Evolutionary conservation across 2,888 invertebrate species (phyloP), one percentile per base, ranked within the genome.

Genomic region (Euplexia lucipara): DNA sequence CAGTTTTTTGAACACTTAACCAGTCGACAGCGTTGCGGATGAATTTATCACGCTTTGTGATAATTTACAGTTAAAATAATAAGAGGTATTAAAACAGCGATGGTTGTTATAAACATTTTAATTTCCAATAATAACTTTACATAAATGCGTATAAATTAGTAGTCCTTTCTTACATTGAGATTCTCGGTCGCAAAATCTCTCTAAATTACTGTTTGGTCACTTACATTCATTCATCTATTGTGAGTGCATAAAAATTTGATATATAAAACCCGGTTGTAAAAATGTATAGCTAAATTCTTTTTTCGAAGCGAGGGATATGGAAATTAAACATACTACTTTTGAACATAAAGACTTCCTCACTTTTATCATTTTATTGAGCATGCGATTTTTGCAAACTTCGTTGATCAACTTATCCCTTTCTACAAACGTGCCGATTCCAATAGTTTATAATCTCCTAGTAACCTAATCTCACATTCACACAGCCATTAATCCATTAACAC

Each of bases 41-140:
- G n/a, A n/a, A n/a, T n/a, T n/a, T n/a, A n/a, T n/a, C n/a, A n/a
- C n/a, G n/a, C n/a, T n/a, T n/a, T n/a, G n/a, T n/a, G n/a, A n/a
- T n/a, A n/a, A n/a, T n/a, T n/a, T n/a, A n/a, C n/a, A n/a, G n/a
- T n/a, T n/a, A n/a, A n/a, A n/a, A 7, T 26, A 14, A n/a, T 5
- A 6, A 18, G 6, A 12, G 8, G 51, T 7, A 48, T n/a, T 37
- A 14, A 78, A 62, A 70, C 3, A 66, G 20, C 9, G 1, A 22
- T 32, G 18, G 41, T 37, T 47, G 12, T 59, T 57, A 59, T 53
- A 77, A 54, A 42, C 59, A 65, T 53, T 79, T 82, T 75, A 39
- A 52, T 79, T 64, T 60, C 68, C 77, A 69, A 62, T 80, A 72
- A 65, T 64, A 76, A 77, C 45, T 52, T 69, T 56, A 75, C 48